These are phyloP conservation scores for Gallinago solitaria DNA, from an alignment of 2,797 vertebrate species.

Conservation along the genomic window DNA sequence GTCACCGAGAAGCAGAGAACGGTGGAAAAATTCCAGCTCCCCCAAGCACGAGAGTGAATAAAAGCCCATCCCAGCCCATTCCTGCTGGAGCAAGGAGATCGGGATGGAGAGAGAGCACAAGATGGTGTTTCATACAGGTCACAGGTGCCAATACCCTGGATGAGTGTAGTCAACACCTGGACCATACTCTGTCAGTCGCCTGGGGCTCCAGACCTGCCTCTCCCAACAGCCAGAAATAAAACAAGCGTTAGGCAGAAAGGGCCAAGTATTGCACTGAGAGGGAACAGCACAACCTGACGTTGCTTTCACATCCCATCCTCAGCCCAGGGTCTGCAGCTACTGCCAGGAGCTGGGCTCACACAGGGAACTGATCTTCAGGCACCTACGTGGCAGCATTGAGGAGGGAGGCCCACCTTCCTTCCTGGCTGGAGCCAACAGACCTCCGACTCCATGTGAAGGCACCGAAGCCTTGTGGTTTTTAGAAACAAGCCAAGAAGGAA, in stretches of 20 bases:
- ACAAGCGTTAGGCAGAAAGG: background rate
- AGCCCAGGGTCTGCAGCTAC: background rate
- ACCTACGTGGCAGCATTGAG: rapidly evolving
- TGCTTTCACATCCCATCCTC: background rate
- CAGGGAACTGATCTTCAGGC: background rate
- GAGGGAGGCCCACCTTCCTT: background rate
- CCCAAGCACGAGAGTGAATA: too few species aligned
- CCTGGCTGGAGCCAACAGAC: background rate
- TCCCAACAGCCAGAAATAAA: background rate
- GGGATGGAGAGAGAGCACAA: rapidly evolving
- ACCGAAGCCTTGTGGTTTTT: background rate
- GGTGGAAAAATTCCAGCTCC: background rate
- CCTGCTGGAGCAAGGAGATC: background rate
- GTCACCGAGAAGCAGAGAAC: background rate
- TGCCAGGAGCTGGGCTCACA: background rate
- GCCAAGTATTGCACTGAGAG: rapidly evolving
- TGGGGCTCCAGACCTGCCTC: background rate
- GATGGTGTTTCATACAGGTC: background rate
- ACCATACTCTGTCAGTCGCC: background rate
- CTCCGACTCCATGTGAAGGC: background rate
- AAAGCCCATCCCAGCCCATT: background rate
- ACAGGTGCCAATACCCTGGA: background rate
- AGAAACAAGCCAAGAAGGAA: background rate
- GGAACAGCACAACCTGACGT: rapidly evolving
- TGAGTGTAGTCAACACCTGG: background rate